Percentiles rank a stretch among this genome's conserved stretches.
Conservation (phyloP, 2,797 vertebrate species). For the Acanthiza pusilla region DNA sequence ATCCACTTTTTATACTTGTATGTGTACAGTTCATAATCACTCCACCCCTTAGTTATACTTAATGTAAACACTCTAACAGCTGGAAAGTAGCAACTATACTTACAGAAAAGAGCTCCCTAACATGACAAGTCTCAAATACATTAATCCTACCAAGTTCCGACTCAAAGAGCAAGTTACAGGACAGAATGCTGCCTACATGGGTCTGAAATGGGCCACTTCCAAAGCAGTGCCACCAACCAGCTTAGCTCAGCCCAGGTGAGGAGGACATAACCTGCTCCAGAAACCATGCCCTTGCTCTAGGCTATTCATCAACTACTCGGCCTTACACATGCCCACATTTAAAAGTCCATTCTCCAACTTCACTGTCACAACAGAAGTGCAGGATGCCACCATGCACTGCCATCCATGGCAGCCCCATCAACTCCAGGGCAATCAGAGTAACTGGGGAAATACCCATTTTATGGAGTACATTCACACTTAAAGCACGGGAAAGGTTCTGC, state of each 20-base stretch:
- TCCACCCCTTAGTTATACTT: background rate
- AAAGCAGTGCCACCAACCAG: background rate
- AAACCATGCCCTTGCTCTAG: background rate
- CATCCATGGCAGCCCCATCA: background rate
- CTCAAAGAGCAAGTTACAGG: background rate
- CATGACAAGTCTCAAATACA: background rate
- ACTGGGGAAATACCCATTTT: fast-evolving
- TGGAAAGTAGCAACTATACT: background rate
- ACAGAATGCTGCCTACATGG: background rate
- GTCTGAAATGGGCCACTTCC: background rate
- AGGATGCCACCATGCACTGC: background rate
- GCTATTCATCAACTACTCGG: background rate
- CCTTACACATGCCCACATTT: background rate
- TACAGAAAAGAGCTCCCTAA: background rate
- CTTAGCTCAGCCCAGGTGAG: background rate
- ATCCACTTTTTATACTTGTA: background rate
- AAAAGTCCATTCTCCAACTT: background rate
- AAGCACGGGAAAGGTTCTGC: background rate
- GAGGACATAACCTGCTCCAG: background rate
- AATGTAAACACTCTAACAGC: background rate
- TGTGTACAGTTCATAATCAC: background rate
- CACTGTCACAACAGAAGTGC: fast-evolving
- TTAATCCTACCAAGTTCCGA: background rate
- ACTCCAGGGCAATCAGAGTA: background rate
- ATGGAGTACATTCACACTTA: background rate